A percentile compares a stretch with the other conserved stretches of the same genome.
Conservation (phyloP, 2,113 vertebrate genomes). For the Halichoeres trimaculatus region DNA sequence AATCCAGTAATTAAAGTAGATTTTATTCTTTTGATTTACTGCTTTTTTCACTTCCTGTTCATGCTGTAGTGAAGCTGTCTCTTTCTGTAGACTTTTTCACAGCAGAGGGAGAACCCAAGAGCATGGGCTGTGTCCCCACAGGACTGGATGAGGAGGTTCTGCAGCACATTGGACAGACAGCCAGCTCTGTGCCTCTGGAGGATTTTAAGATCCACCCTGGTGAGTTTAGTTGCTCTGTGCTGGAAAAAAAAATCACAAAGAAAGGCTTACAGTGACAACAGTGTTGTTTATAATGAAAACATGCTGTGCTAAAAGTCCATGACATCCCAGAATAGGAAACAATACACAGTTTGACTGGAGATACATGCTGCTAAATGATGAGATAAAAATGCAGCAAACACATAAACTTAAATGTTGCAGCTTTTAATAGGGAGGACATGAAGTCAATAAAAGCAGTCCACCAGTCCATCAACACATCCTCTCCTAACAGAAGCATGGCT, state of each 20-base stretch:
- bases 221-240: slow-evolving; percentile 46
- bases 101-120: slow-evolving; percentile 88
- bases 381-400: slow-evolving; percentile 11
- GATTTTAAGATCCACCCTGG: slow-evolving; percentile 90
- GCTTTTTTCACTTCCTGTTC: slow-evolving; percentile 4
- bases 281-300: not conserved
- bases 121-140: slow-evolving; percentile 89
- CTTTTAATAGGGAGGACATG: slow-evolving; percentile 2
- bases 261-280: not conserved
- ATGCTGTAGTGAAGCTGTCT: not conserved
- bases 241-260: not conserved
- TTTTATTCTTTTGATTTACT: slow-evolving; percentile 1
- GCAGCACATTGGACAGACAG: slow-evolving; percentile 87
- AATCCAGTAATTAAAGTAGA: not conserved
- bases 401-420: slow-evolving; percentile 4
- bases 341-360: too few relatives aligned
- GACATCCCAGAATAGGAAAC: not conserved
- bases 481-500: slow-evolving; percentile 21
- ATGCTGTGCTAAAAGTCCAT: not conserved
- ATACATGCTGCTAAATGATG: slow-evolving; percentile 1
- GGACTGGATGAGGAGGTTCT: slow-evolving; percentile 87
- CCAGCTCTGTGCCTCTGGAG: slow-evolving; percentile 90
- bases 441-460: slow-evolving; percentile 37
- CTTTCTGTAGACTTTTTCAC: slow-evolving; percentile 87
- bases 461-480: slow-evolving; percentile 36